Evolutionary conservation across 2,797 vertebrate species (phyloP).

Genomic region (Danio jaintianensis): DNA sequence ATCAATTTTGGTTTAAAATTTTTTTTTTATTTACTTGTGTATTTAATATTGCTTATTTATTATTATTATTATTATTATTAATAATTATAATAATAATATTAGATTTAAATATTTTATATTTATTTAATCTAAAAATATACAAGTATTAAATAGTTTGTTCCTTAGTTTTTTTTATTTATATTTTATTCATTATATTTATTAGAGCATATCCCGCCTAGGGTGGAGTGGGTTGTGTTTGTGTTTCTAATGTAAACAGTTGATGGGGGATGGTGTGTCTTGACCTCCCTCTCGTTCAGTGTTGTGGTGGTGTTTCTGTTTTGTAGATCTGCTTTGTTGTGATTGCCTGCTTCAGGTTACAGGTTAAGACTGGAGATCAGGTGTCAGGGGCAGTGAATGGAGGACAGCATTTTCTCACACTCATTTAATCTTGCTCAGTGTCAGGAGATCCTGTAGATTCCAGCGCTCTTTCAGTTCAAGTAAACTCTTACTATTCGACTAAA

Average conservation of each 20-base stretch:
- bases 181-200: too few relatives aligned
- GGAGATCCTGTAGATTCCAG: not conserved
- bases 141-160: too few relatives aligned
- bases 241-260: slow-evolving; percentile 69
- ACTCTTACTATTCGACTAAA: slow-evolving; percentile 38
- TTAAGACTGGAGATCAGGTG: slow-evolving; percentile 72
- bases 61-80: too few relatives aligned
- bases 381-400: slow-evolving; percentile 72
- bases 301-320: slow-evolving; percentile 65
- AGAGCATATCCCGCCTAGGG: slow-evolving; percentile 5
- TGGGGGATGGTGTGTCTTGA: slow-evolving; percentile 38
- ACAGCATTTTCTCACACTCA: slow-evolving; percentile 78
- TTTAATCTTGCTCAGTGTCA: slow-evolving; percentile 63
- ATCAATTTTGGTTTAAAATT: too few relatives aligned
- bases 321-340: slow-evolving; percentile 76
- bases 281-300: slow-evolving; percentile 46
- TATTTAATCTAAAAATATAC: too few relatives aligned
- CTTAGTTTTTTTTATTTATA: not conserved
- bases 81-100: too few relatives aligned
- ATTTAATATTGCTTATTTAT: too few relatives aligned
- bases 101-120: too few relatives aligned
- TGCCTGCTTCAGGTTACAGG: slow-evolving; percentile 74
- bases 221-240: slow-evolving; percentile 54
- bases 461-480: slow-evolving; percentile 2
- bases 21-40: too few relatives aligned